These are phyloP conservation scores for Choreutis nemorana DNA, from an alignment of 2,888 invertebrate species.

Conservation along the genomic window DNA sequence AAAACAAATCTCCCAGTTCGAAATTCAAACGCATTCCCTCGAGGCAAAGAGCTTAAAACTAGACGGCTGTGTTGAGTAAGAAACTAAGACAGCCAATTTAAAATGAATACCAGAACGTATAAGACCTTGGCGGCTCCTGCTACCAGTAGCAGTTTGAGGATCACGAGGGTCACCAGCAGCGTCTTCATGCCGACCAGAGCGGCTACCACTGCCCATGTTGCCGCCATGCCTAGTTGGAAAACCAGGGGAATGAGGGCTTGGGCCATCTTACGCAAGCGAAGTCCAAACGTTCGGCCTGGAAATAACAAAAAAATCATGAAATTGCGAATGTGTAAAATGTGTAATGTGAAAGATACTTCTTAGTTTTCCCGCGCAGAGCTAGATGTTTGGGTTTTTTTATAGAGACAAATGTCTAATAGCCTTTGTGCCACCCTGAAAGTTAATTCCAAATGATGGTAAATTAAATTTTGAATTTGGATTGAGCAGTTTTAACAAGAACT, in stretches of 20 bases:
- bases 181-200: constrained; percentile 55
- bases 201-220: constrained; percentile 55
- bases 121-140: constrained; percentile 50
- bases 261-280: constrained; percentile 47
- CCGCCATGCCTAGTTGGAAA: constrained; percentile 53
- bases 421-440: constrained; percentile 2
- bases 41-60: no score
- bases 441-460: constrained; percentile 2
- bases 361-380: constrained; percentile 1
- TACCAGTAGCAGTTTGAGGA: constrained; percentile 42
- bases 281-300: constrained; percentile 43
- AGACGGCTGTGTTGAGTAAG: no score
- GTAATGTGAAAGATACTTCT: constrained; percentile 5
- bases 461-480: constrained; percentile 5
- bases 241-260: constrained; percentile 44
- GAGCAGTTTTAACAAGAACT: no score
- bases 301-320: constrained; percentile 2
- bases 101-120: background rate
- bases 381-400: background rate
- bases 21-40: no score
- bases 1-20: no score
- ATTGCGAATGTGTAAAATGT: background rate
- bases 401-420: background rate
- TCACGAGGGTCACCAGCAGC: constrained; percentile 34
- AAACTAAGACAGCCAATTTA: no score